Percentiles rank a stretch among this genome's conserved stretches.
phyloP scores from a whole-genome alignment of 2,113 vertebrate species.

The Paramisgurnus dabryanus region DNA sequence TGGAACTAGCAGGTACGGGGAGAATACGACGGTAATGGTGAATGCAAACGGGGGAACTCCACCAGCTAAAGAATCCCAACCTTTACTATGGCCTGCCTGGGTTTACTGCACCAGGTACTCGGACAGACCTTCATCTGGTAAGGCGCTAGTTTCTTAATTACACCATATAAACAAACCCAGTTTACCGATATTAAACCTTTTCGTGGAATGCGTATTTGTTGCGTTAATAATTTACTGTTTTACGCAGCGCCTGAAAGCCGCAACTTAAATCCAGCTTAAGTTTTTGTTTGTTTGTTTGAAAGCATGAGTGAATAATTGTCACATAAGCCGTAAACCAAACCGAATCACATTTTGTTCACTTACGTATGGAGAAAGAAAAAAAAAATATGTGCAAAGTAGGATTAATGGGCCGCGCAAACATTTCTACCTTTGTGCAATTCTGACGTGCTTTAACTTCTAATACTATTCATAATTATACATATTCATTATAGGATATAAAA shows the following conservation, averaged over 20 bases:
- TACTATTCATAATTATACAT: neutral
- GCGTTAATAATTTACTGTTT: conserved; percentile 13
- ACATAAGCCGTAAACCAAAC: conserved; percentile 22
- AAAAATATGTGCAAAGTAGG: neutral
- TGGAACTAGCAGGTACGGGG: conserved; percentile 78
- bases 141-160: conserved; percentile 73
- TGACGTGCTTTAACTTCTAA: neutral
- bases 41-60: conserved; percentile 79
- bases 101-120: conserved; percentile 98
- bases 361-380: neutral
- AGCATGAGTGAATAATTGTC: neutral
- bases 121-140: conserved; percentile 97
- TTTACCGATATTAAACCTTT: neutral
- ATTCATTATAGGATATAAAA: conserved; percentile 3
- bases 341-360: neutral
- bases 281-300: neutral
- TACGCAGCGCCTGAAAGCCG: neutral
- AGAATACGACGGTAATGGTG: conserved; percentile 81
- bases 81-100: conserved; percentile 94
- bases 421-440: neutral
- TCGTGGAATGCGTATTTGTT: too few species aligned
- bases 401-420: neutral
- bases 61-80: conserved; percentile 81
- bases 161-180: neutral
- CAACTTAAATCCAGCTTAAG: neutral